phyloP scores from a whole-genome alignment of 2,113 vertebrate genomes.

The Nesoenas mayeri region DNA sequence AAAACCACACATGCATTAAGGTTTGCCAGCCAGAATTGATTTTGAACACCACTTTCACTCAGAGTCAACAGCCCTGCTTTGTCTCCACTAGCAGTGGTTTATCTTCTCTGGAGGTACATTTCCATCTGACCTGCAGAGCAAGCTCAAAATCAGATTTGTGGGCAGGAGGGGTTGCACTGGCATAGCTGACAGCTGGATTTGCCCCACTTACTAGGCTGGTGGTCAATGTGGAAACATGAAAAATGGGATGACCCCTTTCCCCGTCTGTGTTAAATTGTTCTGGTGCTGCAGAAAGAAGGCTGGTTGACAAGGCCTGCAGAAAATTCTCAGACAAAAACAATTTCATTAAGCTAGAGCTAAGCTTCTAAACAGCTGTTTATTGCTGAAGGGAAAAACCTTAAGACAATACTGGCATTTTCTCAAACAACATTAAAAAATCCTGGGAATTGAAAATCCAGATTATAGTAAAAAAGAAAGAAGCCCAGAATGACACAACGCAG shows the following conservation, averaged over 20 bases:
- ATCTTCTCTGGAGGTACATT: neutral
- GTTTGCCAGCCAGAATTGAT: neutral
- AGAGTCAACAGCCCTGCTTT: neutral
- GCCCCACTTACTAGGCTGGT: neutral
- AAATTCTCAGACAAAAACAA: neutral
- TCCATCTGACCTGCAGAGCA: neutral
- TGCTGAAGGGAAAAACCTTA: neutral
- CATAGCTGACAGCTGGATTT: neutral
- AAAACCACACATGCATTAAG: neutral
- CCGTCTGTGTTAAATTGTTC: neutral
- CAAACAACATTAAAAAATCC: neutral
- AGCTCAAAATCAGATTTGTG: neutral
- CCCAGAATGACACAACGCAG: neutral
- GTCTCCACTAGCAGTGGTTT: neutral
- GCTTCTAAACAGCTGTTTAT: neutral
- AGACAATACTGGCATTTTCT: neutral
- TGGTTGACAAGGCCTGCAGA: neutral
- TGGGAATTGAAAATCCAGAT: neutral
- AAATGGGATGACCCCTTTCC: rapidly evolving
- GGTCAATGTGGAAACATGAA: neutral
- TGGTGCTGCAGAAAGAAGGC: neutral
- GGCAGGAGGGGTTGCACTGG: neutral
- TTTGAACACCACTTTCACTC: neutral
- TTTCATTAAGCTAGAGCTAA: neutral
- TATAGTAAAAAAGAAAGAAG: neutral